A percentile compares a stretch with the other conserved stretches of the same genome.
Conservation (phyloP, 2,888 invertebrate genomes). For the Dorcus parallelipipedus region DNA sequence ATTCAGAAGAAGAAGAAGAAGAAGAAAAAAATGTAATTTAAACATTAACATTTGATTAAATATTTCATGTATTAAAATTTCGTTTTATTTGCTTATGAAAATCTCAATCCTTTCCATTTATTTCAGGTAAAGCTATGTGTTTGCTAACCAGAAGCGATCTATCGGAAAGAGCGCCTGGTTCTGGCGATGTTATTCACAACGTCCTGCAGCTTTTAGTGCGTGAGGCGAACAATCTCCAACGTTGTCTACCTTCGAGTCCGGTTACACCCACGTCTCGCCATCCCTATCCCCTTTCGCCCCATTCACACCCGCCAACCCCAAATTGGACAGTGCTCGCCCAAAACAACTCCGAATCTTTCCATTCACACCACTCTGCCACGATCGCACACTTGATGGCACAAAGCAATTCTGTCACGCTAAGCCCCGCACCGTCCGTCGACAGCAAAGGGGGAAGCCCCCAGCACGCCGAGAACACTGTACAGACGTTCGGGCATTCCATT, state of each 20-base stretch:
- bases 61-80: too few relatives aligned
- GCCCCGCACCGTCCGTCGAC: constrained; percentile 86
- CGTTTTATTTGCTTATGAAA: too few relatives aligned
- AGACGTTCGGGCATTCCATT: constrained; percentile 42
- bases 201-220: constrained; percentile 84
- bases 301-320: constrained; percentile 77
- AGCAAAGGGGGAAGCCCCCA: constrained; percentile 85
- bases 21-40: too few relatives aligned
- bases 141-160: constrained; percentile 86
- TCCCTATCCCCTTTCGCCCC: constrained; percentile 72
- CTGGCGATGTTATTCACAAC: constrained; percentile 92
- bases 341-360: constrained; percentile 42
- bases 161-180: constrained; percentile 86
- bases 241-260: constrained; percentile 76
- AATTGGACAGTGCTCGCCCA: constrained; percentile 61
- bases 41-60: too few relatives aligned
- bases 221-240: constrained; percentile 74
- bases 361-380: constrained; percentile 54
- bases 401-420: constrained; percentile 80
- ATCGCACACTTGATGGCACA: constrained; percentile 69
- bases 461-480: constrained; percentile 58
- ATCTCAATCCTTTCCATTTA: constrained; percentile 16
- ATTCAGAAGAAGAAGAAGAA: too few relatives aligned
- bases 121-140: constrained; percentile 83
- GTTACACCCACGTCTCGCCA: constrained; percentile 78